These are phyloP conservation scores for Nymphalis io DNA, from an alignment of 1,140 invertebrate genomes.

Conservation along the genomic window DNA sequence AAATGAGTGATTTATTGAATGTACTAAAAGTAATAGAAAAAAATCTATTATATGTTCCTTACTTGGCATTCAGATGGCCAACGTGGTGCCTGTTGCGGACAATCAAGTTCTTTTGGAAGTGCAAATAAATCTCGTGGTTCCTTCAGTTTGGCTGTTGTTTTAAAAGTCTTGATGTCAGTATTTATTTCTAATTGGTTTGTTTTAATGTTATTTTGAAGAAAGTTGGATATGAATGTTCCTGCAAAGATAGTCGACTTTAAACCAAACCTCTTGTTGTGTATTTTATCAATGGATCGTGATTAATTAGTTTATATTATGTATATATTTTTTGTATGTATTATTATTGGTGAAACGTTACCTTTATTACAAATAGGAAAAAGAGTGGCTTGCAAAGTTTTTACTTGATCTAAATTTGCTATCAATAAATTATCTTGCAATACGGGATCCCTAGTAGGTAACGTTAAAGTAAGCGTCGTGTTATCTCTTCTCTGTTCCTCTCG, in stretches of 20 bases:
- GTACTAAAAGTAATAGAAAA: background rate
- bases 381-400: slow-evolving; percentile 82
- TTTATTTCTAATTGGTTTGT: slow-evolving; percentile 85
- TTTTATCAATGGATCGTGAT: background rate
- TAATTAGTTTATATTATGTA: background rate
- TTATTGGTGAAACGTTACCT: slow-evolving; percentile 56
- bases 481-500: slow-evolving; percentile 63
- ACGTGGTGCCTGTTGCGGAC: slow-evolving; percentile 87
- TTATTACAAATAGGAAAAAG: slow-evolving; percentile 82
- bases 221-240: slow-evolving; percentile 82
- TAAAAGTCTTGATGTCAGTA: slow-evolving; percentile 83
- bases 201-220: slow-evolving; percentile 82
- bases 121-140: slow-evolving; percentile 86
- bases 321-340: background rate
- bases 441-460: slow-evolving; percentile 62
- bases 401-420: slow-evolving; percentile 76
- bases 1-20: slow-evolving; percentile 28
- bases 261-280: background rate
- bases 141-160: slow-evolving; percentile 83
- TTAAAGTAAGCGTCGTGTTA: slow-evolving; percentile 61
- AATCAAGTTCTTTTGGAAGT: slow-evolving; percentile 85
- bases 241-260: slow-evolving; percentile 26
- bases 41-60: slow-evolving; percentile 31
- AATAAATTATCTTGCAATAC: slow-evolving; percentile 66
- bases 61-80: slow-evolving; percentile 95